Evolutionary conservation across 2,113 vertebrate species (phyloP), one percentile per base, ranked within the genome.

Genomic region (Ptilonorhynchus violaceus): DNA sequence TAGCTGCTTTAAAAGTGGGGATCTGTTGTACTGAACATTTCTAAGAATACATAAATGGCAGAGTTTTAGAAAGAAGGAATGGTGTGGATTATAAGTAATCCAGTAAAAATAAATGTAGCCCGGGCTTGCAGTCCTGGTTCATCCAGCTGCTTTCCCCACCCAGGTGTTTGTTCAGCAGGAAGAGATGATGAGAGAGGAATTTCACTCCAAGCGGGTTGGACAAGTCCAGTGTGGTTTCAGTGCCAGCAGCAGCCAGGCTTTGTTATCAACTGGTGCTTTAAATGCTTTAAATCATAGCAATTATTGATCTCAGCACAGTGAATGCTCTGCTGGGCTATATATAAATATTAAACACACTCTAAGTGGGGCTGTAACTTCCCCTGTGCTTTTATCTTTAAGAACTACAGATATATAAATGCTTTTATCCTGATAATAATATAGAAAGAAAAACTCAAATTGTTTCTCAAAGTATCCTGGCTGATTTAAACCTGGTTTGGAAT

Each of bases 141-240:
- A 86, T 95, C 93, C 86, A 93, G 86, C 96, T 93, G 42, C 95
- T 93, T 93, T 96, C 95, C 95, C 93, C 88, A 95, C 93, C 93
- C 97, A 93, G 94, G 95, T 98, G 97, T 98, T 97, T 98, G 94
- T 97, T 98, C 93, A 97, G 94, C 80, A 92, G 96, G 93, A 93
- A 69, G 85, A 85, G 82, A 89, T 46, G 96, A 96, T 97, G 97
- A 98, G 96, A 97, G 96, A 96, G 93, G 89, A 94, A 60, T 97
- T 98, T 96, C 89, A 95, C 90, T 90, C 82, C 17, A n/a, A 92
- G 91, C 94, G 95, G 85, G 88, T 87, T 90, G 95, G 86, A 93
- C 92, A 95, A 96, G 92, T 59, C 95, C 94, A 63, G 42, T 39
- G 66, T 89, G 77, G 39, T 73, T 96, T 91, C 91, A 84, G 6